These are phyloP conservation scores for Botia almorhae DNA, from an alignment of 2,797 vertebrate species.

Conservation along the genomic window DNA sequence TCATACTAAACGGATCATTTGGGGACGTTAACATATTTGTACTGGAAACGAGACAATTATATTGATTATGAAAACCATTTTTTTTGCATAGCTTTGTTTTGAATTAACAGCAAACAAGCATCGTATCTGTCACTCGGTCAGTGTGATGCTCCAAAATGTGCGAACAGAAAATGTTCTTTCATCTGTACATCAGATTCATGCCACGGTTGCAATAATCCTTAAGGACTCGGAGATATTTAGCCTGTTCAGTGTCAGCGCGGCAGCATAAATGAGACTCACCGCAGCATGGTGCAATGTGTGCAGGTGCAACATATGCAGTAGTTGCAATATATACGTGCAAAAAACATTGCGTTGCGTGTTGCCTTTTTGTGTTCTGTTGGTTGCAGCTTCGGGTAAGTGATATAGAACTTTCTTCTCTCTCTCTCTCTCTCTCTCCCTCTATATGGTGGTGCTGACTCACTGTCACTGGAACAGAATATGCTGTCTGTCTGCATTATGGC, in stretches of 20 bases:
- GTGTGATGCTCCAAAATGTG: neutral
- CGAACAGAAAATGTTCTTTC: neutral
- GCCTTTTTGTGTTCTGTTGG: slow-evolving; percentile 32
- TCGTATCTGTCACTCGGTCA: neutral
- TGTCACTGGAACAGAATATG: slow-evolving; percentile 76
- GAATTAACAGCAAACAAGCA: neutral
- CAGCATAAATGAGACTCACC: slow-evolving; percentile 45
- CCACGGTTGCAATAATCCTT: neutral
- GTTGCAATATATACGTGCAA: slow-evolving; percentile 17
- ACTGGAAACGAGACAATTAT: no score
- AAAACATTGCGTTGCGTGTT: no score
- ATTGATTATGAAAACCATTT: no score
- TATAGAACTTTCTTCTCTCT: slow-evolving; percentile 36
- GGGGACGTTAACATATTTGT: no score
- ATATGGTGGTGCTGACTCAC: slow-evolving; percentile 78
- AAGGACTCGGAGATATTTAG: neutral
- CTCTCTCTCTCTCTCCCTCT: slow-evolving; percentile 32
- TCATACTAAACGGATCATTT: no score
- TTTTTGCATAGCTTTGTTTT: neutral
- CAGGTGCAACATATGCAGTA: slow-evolving; percentile 42
- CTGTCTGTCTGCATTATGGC: slow-evolving; percentile 77
- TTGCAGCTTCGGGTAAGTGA: slow-evolving; percentile 46
- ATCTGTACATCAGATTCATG: neutral
- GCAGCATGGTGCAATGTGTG: slow-evolving; percentile 47
- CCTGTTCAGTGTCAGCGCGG: slow-evolving; percentile 8